phyloP scores from a whole-genome alignment of 2,113 vertebrate species.

The Ophiodon elongatus region DNA sequence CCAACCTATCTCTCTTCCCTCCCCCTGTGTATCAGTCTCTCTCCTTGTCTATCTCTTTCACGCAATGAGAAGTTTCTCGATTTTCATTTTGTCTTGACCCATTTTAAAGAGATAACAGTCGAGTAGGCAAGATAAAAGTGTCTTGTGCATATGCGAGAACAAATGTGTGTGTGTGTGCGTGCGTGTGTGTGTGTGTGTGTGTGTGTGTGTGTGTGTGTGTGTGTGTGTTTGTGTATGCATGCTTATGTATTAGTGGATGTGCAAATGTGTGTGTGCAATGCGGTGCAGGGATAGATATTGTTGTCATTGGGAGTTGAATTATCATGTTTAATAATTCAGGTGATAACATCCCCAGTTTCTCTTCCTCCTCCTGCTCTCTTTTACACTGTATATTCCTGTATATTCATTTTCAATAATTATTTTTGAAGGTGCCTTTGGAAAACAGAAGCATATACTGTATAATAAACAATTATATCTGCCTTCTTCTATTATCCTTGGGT shows the following conservation, averaged over 20 bases:
- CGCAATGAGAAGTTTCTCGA: constrained; percentile 53
- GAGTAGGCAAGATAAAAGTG: constrained; percentile 65
- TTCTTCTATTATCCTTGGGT: constrained; percentile 3
- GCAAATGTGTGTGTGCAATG: constrained; percentile 8
- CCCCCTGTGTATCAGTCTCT: constrained; percentile 46
- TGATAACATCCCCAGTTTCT: constrained; percentile 43
- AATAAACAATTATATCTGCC: background rate
- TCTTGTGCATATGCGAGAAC: constrained; percentile 42
- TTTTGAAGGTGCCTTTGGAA: background rate
- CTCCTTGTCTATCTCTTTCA: constrained; percentile 60
- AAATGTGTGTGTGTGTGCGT: constrained; percentile 25
- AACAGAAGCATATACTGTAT: background rate
- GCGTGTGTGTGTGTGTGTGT: constrained; percentile 16
- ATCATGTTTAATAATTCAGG: constrained; percentile 79
- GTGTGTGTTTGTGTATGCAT: constrained; percentile 24
- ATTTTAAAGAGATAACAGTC: constrained; percentile 70
- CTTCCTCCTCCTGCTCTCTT: constrained; percentile 28
- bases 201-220: constrained; percentile 7
- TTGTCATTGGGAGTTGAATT: constrained; percentile 70
- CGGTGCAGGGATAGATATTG: constrained; percentile 55
- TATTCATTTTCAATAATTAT: constrained; percentile 15
- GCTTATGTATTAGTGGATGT: constrained; percentile 16
- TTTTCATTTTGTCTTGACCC: constrained; percentile 74
- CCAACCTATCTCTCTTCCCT: constrained; percentile 38
- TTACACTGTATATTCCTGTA: constrained; percentile 23